Evolutionary conservation across 2,888 invertebrate genomes (phyloP), one percentile per base, ranked within the genome.

Genomic region (Ormyrus labotus): DNA sequence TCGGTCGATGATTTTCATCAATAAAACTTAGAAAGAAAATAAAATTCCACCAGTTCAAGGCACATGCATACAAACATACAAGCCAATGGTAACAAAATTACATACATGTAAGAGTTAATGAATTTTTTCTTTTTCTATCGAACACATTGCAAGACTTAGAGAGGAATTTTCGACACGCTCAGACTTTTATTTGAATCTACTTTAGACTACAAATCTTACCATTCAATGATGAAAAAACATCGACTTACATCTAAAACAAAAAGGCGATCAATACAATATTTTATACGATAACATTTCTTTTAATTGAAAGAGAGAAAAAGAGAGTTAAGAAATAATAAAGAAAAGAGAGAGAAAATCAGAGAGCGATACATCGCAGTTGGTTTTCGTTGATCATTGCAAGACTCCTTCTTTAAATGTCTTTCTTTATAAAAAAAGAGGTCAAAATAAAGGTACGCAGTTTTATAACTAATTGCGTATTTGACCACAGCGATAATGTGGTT

Each of bases 101-200:
- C 71, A 72, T 76, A 80, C 63, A 72, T 76, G 76, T 63, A 68
- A 72, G 51, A 81, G 53, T 73, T 58, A 67, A 76, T 75, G 47
- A 64, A 34, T 34, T 34, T 63, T 19, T 77, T 68, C 13, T 58
- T 76, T 70, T 63, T 72, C 60, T 81, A 73, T 69, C 64, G 81
- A 81, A 81, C 81, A 81, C 81, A 69, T 70, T 77, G 50, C 64
- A 69, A 73, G 80, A 76, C 72, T 76, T 71, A 76, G 75, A 75
- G 48, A 65, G 34, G 34, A 70, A 71, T 47, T 63, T 60, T 71
- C 65, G 48, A 75, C 57, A 75, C 34, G 61, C 75, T 80, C 65
- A 61, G 65, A 57, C 60, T 58, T 65, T 64, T 75, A 71, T 65
- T 51, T 51, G 13, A 61, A 58, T 79, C 57, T 79, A 63, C 55